These are phyloP conservation scores for Eclectus roratus DNA, from an alignment of 2,113 vertebrate species.

Conservation along the genomic window DNA sequence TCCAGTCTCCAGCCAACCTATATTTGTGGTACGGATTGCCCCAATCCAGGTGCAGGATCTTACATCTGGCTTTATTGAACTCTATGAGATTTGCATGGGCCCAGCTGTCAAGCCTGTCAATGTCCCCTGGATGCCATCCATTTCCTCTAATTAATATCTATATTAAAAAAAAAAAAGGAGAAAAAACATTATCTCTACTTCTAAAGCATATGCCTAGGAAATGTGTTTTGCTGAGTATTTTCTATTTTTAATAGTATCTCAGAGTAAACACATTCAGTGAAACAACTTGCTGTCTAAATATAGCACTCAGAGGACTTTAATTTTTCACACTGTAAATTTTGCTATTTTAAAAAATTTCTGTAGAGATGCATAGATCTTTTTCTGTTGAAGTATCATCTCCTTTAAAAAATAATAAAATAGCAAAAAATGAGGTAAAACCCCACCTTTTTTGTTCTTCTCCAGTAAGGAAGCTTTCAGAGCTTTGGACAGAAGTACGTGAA, in stretches of 20 bases:
- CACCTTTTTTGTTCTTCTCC: not conserved
- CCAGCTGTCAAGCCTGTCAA: not conserved
- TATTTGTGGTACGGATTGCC: not conserved
- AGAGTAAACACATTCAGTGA: not conserved
- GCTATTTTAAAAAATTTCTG: not conserved
- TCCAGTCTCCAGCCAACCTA: not conserved
- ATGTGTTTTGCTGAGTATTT: not conserved
- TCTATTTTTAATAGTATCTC: not conserved
- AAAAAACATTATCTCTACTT: not conserved
- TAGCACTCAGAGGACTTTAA: not conserved
- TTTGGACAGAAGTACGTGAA: not conserved
- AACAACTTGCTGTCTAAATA: not conserved
- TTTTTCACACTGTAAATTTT: not conserved
- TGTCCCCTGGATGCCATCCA: not conserved
- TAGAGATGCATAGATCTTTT: not conserved
- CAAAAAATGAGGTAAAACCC: not conserved
- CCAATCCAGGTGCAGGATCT: not conserved
- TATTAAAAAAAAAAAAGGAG: rapidly evolving
- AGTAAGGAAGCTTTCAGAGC: not conserved
- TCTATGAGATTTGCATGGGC: not conserved
- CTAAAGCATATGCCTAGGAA: not conserved
- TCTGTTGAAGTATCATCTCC: not conserved
- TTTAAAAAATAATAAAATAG: not conserved
- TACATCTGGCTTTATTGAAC: not conserved
- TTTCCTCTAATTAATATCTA: not conserved